Conservation (phyloP, 1,140 invertebrate genomes). For the Trachymyrmex septentrionalis region DNA sequence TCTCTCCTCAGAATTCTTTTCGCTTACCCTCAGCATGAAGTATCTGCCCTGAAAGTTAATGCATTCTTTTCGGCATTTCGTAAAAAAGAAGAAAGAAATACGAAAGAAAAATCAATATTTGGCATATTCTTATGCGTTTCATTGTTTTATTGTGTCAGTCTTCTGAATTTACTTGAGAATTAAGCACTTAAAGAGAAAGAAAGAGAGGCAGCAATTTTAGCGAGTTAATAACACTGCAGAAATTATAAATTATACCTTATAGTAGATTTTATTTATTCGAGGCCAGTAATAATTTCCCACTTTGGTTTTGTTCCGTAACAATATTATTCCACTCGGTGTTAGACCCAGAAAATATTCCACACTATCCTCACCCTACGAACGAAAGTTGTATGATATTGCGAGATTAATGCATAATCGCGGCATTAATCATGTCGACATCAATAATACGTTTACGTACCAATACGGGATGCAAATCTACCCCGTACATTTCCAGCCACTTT, state of each 20-base stretch:
- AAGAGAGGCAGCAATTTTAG: not conserved
- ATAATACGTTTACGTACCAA: conserved; percentile 87
- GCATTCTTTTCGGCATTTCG: not conserved
- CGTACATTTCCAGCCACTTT: conserved; percentile 94
- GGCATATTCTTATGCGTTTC: not conserved
- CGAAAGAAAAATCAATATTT: not conserved
- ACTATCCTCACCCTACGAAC: conserved; percentile 96
- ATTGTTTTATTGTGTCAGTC: not conserved
- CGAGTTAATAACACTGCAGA: not conserved
- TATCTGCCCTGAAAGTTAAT: conserved; percentile 90
- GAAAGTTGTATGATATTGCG: conserved; percentile 67
- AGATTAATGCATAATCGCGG: conserved; percentile 12
- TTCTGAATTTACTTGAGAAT: not conserved
- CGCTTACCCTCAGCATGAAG: conserved; percentile 97
- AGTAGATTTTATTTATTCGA: conserved; percentile 97
- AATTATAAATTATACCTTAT: conserved; percentile 88
- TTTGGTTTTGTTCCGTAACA: conserved; percentile 97
- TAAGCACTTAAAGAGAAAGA: not conserved
- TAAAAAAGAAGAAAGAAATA: not conserved
- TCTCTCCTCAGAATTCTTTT: conserved; percentile 98
- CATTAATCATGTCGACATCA: not conserved
- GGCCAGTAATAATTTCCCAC: conserved; percentile 99
- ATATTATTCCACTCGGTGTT: conserved; percentile 98
- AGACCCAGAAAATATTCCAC: conserved; percentile 98
- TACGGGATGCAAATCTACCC: conserved; percentile 93